phyloP scores from a whole-genome alignment of 2,113 vertebrate species.

The Danio rerio region DNA sequence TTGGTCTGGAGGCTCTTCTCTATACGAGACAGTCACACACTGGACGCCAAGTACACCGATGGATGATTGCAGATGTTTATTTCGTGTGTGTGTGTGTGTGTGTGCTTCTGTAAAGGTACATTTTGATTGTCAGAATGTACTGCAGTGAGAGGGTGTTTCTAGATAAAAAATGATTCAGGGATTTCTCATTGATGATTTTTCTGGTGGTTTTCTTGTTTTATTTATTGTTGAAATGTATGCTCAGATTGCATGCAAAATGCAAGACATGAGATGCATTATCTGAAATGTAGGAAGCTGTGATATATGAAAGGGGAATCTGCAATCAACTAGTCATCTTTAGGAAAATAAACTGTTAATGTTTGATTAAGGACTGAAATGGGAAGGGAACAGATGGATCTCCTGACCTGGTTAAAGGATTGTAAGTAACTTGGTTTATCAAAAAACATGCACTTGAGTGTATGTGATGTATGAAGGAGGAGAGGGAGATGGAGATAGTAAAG shows the following conservation, averaged over 20 bases:
- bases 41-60: conserved; percentile 68
- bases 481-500: too few species aligned
- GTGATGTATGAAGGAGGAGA: too few species aligned
- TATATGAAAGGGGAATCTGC: background rate
- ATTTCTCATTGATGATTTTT: background rate
- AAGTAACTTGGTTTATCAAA: too few species aligned
- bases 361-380: too few species aligned
- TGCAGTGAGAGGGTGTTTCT: background rate
- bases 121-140: background rate
- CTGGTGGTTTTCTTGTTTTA: background rate
- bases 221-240: background rate
- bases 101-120: background rate
- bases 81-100: background rate
- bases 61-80: conserved; percentile 44
- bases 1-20: conserved; percentile 86
- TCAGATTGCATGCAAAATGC: background rate
- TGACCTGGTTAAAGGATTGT: too few species aligned
- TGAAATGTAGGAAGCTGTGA: background rate
- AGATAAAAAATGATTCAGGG: background rate
- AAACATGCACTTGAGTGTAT: too few species aligned
- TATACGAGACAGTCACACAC: conserved; percentile 82
- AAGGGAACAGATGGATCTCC: too few species aligned
- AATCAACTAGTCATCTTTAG: background rate
- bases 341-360: background rate
- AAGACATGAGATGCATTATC: background rate